A percentile compares a stretch with the other conserved stretches of the same genome.
phyloP scores from a whole-genome alignment of 2,113 vertebrate species.

The Chitala chitala region DNA sequence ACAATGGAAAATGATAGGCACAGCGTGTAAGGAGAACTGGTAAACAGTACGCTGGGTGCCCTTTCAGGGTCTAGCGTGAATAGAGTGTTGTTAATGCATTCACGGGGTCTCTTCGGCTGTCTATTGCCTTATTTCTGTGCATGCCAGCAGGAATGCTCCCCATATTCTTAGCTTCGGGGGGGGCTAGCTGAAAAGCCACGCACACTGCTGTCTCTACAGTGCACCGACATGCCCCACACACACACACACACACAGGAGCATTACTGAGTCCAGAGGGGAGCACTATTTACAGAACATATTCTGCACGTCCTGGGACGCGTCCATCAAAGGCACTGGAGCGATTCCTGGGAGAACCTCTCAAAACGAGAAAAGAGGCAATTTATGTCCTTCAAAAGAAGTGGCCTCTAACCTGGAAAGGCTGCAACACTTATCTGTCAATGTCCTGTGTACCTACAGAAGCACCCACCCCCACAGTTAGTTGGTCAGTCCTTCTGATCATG shows the following conservation, averaged over 20 bases:
- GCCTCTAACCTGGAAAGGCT: conserved; percentile 48
- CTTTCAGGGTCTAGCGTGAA: background rate
- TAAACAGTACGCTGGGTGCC: background rate
- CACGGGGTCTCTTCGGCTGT: background rate
- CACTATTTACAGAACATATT: conserved; percentile 53
- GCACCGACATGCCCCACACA: conserved; percentile 9
- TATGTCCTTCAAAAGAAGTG: conserved; percentile 59
- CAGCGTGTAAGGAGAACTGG: conserved; percentile 3
- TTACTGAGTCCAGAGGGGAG: conserved; percentile 33
- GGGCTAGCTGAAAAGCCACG: background rate
- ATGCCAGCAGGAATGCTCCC: background rate
- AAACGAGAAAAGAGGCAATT: conserved; percentile 58
- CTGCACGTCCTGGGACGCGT: conserved; percentile 55
- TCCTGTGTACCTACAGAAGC: too few species aligned
- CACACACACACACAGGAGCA: background rate
- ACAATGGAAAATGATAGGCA: background rate
- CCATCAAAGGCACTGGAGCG: conserved; percentile 62
- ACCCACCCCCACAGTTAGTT: too few species aligned
- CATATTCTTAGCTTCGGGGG: background rate
- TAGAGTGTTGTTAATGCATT: background rate
- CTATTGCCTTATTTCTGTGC: background rate
- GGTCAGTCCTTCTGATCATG: too few species aligned
- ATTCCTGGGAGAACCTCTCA: conserved; percentile 59
- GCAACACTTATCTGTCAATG: background rate
- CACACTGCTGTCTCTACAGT: background rate